These are phyloP conservation scores for Chiridota heheva DNA, from an alignment of 35 echinoderm and acorn worm genomes.

Conservation along the genomic window DNA sequence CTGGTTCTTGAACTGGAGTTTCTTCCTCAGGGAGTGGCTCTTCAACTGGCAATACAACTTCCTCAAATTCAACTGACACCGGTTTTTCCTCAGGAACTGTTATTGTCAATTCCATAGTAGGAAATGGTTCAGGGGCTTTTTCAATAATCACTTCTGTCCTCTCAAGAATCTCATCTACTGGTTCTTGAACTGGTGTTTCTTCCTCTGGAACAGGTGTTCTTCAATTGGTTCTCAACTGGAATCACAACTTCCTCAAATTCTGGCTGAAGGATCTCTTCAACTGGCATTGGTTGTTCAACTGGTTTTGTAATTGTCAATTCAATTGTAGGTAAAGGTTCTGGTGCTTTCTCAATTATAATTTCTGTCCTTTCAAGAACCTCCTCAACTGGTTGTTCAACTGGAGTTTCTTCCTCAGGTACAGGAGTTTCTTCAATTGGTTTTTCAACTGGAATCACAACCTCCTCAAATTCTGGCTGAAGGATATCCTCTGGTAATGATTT, in stretches of 20 bases:
- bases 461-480: slow-evolving; percentile 60
- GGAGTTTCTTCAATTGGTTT: slow-evolving; percentile 32
- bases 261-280: slow-evolving; percentile 15
- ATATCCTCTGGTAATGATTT: slow-evolving; percentile 15
- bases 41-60: slow-evolving; percentile 55
- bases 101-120: not conserved
- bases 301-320: slow-evolving; percentile 30
- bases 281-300: slow-evolving; percentile 22
- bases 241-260: slow-evolving; percentile 37
- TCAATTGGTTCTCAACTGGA: not conserved
- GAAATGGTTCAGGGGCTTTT: not conserved
- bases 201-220: too few species aligned
- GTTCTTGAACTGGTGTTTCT: too few species aligned
- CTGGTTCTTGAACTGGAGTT: slow-evolving; percentile 21
- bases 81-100: slow-evolving; percentile 1
- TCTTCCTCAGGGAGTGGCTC: slow-evolving; percentile 6
- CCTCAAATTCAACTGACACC: slow-evolving; percentile 50
- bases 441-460: slow-evolving; percentile 41
- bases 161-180: slow-evolving; percentile 28
- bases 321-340: slow-evolving; percentile 7
- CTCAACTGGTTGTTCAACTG: slow-evolving; percentile 2
- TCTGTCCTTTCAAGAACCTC: slow-evolving; percentile 29
- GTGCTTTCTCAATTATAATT: slow-evolving; percentile 7
- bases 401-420: slow-evolving; percentile 3
- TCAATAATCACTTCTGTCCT: slow-evolving; percentile 22